Conservation (phyloP, 2,113 vertebrate species). For the Caloenas nicobarica region DNA sequence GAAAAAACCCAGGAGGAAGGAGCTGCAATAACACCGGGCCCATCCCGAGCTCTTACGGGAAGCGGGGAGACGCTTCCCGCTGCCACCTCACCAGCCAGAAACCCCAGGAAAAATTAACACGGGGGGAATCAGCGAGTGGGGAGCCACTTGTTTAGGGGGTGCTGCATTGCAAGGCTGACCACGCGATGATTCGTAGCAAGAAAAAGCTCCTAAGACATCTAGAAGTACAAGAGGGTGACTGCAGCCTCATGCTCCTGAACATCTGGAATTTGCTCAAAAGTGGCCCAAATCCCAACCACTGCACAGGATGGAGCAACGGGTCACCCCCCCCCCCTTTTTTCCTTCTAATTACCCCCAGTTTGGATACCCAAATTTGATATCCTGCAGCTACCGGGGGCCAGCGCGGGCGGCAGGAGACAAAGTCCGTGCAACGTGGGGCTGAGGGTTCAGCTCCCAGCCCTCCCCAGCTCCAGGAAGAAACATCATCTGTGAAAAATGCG, state of each 20-base stretch:
- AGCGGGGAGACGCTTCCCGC: fast-evolving
- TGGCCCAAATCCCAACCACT: fast-evolving
- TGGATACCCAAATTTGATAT: no score
- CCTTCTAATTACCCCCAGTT: fast-evolving
- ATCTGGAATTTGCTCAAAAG: not conserved
- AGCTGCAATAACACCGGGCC: fast-evolving
- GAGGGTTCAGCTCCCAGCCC: not conserved
- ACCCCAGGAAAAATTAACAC: not conserved
- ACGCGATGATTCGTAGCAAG: fast-evolving
- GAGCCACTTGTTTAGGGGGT: fast-evolving
- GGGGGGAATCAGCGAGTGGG: fast-evolving
- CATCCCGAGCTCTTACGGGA: not conserved
- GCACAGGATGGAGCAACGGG: not conserved
- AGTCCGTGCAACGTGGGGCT: not conserved
- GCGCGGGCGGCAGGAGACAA: no score
- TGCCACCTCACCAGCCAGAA: not conserved
- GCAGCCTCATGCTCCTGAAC: not conserved
- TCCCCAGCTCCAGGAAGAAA: not conserved
- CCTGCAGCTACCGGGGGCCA: not conserved
- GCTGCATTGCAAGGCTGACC: no score
- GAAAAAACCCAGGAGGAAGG: fast-evolving
- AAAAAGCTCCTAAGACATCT: not conserved
- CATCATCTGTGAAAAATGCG: slow-evolving; percentile 46
- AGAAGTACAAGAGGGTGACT: not conserved
- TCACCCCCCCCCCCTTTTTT: no score